These are phyloP conservation scores for Arremon aurantiirostris DNA, from an alignment of 2,797 vertebrate species.

Conservation along the genomic window DNA sequence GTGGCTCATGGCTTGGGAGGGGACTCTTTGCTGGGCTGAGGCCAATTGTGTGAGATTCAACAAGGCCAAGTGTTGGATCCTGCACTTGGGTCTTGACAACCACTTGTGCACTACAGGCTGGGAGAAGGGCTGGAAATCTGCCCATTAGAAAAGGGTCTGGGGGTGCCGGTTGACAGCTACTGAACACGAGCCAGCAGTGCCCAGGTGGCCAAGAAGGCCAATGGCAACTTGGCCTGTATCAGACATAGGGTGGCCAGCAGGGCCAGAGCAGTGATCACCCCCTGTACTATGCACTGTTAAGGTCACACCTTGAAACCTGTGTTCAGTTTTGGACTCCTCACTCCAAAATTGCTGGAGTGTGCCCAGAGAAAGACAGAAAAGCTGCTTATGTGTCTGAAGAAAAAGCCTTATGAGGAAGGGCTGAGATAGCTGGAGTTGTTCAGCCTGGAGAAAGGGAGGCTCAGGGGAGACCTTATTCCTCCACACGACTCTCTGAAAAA, in stretches of 20 bases:
- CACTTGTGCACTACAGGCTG: not conserved
- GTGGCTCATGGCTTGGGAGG: not conserved
- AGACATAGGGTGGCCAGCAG: not conserved
- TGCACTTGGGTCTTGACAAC: not conserved
- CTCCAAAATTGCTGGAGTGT: not conserved
- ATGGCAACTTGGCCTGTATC: not conserved
- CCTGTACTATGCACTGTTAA: accelerated
- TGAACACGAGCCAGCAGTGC: not conserved
- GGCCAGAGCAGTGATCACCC: not conserved
- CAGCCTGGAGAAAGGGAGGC: not conserved
- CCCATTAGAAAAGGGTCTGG: not conserved
- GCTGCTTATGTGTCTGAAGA: not conserved
- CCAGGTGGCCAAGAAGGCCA: not conserved
- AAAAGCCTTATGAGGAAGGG: not conserved
- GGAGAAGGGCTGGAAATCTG: not conserved
- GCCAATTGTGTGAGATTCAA: not conserved
- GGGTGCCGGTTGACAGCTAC: not conserved
- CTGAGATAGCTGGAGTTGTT: not conserved
- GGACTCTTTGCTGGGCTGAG: not conserved
- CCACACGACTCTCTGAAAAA: too few species aligned
- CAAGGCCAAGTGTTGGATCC: not conserved
- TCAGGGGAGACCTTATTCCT: not conserved
- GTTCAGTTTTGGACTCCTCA: not conserved
- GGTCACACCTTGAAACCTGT: not conserved
- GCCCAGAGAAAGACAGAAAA: not conserved